These are phyloP conservation scores for Tiphia femorata DNA, from an alignment of 2,888 invertebrate species.

Conservation along the genomic window DNA sequence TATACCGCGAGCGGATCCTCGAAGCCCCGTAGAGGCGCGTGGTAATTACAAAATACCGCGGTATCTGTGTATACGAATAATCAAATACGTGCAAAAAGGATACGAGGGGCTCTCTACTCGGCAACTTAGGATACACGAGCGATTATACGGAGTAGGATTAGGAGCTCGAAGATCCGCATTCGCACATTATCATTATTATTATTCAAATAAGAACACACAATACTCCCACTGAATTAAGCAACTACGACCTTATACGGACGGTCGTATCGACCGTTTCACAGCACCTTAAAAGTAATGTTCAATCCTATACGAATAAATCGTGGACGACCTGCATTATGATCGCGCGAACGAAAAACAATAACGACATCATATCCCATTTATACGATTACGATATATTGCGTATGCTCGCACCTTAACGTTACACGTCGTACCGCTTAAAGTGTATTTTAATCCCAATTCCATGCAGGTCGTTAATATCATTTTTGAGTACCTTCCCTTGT, in stretches of 20 bases:
- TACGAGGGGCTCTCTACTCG: constrained; percentile 14
- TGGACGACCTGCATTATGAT: neutral
- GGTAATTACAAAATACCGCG: neutral
- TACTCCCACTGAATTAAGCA: constrained; percentile 36
- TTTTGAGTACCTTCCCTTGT: constrained; percentile 2
- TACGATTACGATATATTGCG: no score
- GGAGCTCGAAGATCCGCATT: constrained; percentile 48
- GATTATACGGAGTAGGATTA: constrained; percentile 26
- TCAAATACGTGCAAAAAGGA: neutral
- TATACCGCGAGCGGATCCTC: constrained; percentile 51
- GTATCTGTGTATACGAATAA: neutral
- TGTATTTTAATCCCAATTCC: neutral
- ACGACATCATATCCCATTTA: no score
- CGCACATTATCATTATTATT: constrained; percentile 19
- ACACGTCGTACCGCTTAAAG: neutral
- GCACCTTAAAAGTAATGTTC: constrained; percentile 40
- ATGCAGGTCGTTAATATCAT: constrained; percentile 2
- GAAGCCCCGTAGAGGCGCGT: constrained; percentile 39
- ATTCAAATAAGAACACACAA: constrained; percentile 31
- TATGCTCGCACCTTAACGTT: no score
- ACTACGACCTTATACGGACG: constrained; percentile 36
- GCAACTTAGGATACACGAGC: constrained; percentile 23
- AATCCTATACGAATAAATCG: constrained; percentile 34
- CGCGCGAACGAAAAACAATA: no score
- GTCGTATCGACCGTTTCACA: constrained; percentile 36